Evolutionary conservation across 2,797 vertebrate genomes (phyloP).

Genomic region (Oreonectes daqikongensis): DNA sequence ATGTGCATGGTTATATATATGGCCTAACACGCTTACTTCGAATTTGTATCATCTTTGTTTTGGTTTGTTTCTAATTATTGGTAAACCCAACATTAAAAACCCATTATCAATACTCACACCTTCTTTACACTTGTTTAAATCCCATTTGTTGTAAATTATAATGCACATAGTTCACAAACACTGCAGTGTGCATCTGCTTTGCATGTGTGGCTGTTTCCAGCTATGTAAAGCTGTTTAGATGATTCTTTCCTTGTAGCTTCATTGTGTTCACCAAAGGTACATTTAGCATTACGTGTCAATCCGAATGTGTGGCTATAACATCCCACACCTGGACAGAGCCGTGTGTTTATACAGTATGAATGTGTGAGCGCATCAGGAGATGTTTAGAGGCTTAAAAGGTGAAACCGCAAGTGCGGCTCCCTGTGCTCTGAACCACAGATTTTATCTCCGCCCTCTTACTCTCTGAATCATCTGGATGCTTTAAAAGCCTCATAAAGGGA

Average conservation of each 20-base stretch:
- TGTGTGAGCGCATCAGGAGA: constrained; percentile 15
- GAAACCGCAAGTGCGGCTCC: constrained; percentile 57
- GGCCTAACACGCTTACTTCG: background rate
- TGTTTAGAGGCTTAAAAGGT: constrained; percentile 49
- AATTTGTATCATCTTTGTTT: too few relatives aligned
- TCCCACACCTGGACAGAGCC: background rate
- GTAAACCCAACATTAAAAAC: background rate
- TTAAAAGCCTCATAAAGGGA: constrained; percentile 66
- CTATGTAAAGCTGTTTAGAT: background rate
- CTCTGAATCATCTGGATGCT: constrained; percentile 62
- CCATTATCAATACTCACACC: constrained; percentile 18
- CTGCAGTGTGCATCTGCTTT: constrained; percentile 8
- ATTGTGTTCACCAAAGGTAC: background rate
- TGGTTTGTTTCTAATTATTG: background rate
- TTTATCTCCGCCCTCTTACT: constrained; percentile 47
- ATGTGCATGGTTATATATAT: background rate
- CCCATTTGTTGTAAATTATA: background rate
- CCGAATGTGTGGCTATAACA: background rate
- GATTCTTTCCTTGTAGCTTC: background rate
- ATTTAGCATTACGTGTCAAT: background rate
- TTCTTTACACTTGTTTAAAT: constrained; percentile 5
- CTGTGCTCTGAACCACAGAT: constrained; percentile 55
- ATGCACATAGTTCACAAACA: background rate
- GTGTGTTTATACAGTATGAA: constrained; percentile 17
- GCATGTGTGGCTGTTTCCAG: constrained; percentile 6